Evolutionary conservation across 2,113 vertebrate species (phyloP).

Genomic region (Tychaedon coryphoeus): DNA sequence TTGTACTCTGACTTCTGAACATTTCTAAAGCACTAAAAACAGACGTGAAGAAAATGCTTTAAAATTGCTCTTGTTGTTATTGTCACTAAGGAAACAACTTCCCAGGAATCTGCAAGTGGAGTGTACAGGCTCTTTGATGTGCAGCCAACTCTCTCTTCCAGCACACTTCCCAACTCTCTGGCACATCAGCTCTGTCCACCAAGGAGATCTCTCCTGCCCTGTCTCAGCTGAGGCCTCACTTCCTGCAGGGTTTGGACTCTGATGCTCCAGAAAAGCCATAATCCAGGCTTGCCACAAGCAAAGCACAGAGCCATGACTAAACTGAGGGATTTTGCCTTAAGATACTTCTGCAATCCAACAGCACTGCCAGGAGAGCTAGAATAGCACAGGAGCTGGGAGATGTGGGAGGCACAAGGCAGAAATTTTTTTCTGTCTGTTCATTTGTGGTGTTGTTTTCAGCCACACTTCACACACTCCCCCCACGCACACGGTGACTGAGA

Average conservation of each 20-base stretch:
- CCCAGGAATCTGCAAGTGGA: not conserved
- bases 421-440: not conserved
- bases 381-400: not conserved
- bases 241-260: not conserved
- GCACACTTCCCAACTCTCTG: not conserved
- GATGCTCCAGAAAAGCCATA: not conserved
- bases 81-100: slow-evolving; percentile 46
- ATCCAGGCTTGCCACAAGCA: not conserved
- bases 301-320: not conserved
- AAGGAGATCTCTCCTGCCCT: not conserved
- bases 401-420: not conserved
- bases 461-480: not conserved
- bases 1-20: not conserved
- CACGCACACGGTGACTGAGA: not conserved
- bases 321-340: not conserved
- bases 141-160: not conserved
- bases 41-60: not conserved
- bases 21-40: not conserved
- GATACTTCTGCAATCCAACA: not conserved
- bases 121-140: not conserved
- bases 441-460: not conserved
- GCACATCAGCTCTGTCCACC: not conserved
- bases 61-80: slow-evolving; percentile 22
- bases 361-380: not conserved
- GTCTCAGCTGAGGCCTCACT: not conserved